Evolutionary conservation across 2,797 vertebrate genomes (phyloP).

Genomic region (Coendou prehensilis): DNA sequence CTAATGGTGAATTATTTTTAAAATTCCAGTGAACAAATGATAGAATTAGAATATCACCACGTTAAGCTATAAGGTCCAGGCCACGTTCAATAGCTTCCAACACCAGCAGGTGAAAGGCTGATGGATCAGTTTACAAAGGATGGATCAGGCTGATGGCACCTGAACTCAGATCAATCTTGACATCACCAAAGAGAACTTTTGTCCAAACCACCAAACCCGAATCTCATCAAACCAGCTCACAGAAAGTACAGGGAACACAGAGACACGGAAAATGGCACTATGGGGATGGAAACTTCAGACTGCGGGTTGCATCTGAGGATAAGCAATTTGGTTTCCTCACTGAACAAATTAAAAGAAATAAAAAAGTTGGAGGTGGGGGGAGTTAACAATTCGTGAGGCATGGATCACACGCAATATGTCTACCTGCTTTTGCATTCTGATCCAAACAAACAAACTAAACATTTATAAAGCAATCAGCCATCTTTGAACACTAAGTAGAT

Average conservation of each 20-base stretch:
- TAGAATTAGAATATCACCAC: neutral
- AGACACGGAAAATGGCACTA: neutral
- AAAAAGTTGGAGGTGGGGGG: neutral
- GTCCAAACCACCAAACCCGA: neutral
- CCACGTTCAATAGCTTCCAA: neutral
- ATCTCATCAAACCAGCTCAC: neutral
- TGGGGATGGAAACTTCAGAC: neutral
- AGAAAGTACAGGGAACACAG: neutral
- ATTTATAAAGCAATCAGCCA: neutral
- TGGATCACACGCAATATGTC: neutral
- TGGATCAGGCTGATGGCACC: neutral
- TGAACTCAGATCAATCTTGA: neutral
- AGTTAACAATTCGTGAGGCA: neutral
- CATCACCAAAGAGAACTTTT: neutral
- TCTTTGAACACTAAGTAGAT: conserved; percentile 1
- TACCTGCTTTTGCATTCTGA: neutral
- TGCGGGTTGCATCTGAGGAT: neutral
- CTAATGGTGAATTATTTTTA: neutral
- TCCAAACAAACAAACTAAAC: conserved; percentile 10
- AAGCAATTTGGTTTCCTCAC: neutral
- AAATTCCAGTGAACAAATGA: conserved; percentile 12
- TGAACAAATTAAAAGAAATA: neutral
- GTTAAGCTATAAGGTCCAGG: neutral
- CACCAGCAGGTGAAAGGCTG: neutral
- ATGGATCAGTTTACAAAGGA: neutral